A percentile compares a stretch with the other conserved stretches of the same genome.
phyloP scores from a whole-genome alignment of 2,888 invertebrate genomes.

The Amphimallon solstitiale region DNA sequence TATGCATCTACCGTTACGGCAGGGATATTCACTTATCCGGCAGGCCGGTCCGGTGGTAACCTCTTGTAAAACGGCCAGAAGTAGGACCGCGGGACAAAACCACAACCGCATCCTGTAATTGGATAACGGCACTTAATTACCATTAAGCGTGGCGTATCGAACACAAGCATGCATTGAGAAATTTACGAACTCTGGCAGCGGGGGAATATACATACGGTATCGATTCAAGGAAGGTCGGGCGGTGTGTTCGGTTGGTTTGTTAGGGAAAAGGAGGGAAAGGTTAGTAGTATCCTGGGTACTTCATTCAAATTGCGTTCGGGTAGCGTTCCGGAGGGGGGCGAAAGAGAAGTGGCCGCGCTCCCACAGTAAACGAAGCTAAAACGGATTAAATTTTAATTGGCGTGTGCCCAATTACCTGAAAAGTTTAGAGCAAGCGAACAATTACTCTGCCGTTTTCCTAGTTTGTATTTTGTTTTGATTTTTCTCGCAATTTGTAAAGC shows the following conservation, averaged over 20 bases:
- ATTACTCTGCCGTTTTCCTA: slow-evolving; percentile 11
- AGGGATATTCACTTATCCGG: slow-evolving; percentile 81
- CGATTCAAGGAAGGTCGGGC: slow-evolving; percentile 5
- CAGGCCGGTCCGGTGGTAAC: slow-evolving; percentile 69
- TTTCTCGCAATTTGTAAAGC: background rate
- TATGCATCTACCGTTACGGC: slow-evolving; percentile 79
- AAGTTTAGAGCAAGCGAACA: slow-evolving; percentile 26
- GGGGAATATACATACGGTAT: background rate
- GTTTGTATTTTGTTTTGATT: slow-evolving; percentile 21
- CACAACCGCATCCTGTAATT: slow-evolving; percentile 56
- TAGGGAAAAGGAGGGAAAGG: background rate
- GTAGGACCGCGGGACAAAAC: slow-evolving; percentile 47
- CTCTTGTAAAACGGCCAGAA: slow-evolving; percentile 48
- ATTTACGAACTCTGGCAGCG: slow-evolving; percentile 2
- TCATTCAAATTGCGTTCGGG: slow-evolving; percentile 20
- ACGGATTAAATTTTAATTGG: slow-evolving; percentile 31
- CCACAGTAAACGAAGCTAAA: slow-evolving; percentile 1
- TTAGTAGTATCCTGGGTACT: slow-evolving; percentile 2
- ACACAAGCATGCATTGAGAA: background rate
- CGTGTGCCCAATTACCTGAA: slow-evolving; percentile 32
- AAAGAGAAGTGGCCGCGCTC: background rate
- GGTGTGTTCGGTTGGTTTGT: background rate
- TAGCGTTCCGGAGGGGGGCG: slow-evolving; percentile 7
- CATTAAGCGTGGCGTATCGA: slow-evolving; percentile 21
- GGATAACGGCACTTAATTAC: slow-evolving; percentile 39